Percentiles rank a stretch among this genome's conserved stretches.
phyloP scores from a whole-genome alignment of 2,888 invertebrate species.

The Dicyrtoma fusca region DNA sequence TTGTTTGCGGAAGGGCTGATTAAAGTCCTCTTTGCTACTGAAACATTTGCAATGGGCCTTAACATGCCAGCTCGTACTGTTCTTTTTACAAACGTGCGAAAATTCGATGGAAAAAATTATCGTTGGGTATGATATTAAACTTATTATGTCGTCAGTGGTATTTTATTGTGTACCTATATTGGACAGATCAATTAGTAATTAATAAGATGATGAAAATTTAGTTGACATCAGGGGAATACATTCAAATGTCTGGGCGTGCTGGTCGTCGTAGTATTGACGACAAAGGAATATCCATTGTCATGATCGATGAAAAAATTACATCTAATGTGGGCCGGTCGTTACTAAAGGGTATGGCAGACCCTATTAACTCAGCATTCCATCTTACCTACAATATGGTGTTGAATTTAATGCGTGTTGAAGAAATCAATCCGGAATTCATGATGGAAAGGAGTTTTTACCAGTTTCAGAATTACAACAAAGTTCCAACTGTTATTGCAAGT shows the following conservation, averaged over 20 bases:
- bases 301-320: slow-evolving; percentile 94
- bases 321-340: slow-evolving; percentile 64
- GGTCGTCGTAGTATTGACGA: slow-evolving; percentile 96
- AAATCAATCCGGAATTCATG: slow-evolving; percentile 99
- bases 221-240: slow-evolving; percentile 96
- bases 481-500: slow-evolving; percentile 88
- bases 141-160: no score
- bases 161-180: no score
- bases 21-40: slow-evolving; percentile 98
- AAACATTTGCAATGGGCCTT: slow-evolving; percentile 99
- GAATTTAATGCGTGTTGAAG: slow-evolving; percentile 93
- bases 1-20: slow-evolving; percentile 96
- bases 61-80: slow-evolving; percentile 99
- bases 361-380: slow-evolving; percentile 98
- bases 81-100: slow-evolving; percentile 90
- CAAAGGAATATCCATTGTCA: slow-evolving; percentile 94
- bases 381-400: slow-evolving; percentile 99
- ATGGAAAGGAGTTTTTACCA: slow-evolving; percentile 97
- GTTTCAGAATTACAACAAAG: slow-evolving; percentile 95
- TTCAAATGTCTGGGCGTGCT: slow-evolving; percentile 99
- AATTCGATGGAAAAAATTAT: slow-evolving; percentile 96
- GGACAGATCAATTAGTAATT: no score
- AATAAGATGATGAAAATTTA: slow-evolving; percentile 58
- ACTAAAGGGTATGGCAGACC: slow-evolving; percentile 83
- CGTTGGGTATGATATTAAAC: slow-evolving; percentile 89